Conservation (phyloP, 2,113 vertebrate species). For the Acinonyx jubatus region DNA sequence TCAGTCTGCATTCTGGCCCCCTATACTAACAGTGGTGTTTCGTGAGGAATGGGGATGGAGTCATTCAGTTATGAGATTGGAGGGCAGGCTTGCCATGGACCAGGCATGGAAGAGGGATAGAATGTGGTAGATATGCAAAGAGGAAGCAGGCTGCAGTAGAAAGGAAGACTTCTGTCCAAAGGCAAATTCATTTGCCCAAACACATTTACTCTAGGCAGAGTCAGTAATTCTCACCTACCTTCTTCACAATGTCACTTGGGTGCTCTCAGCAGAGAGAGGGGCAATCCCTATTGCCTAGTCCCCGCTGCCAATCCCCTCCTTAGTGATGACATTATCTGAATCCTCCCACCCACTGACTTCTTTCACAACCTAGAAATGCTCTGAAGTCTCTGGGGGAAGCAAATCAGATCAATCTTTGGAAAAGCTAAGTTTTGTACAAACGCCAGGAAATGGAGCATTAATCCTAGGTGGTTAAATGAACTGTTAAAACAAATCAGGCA, state of each 20-base stretch:
- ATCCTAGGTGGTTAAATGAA: not conserved
- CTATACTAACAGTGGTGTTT: not conserved
- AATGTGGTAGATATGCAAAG: not conserved
- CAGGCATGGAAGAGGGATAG: not conserved
- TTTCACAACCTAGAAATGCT: not conserved
- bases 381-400: not conserved
- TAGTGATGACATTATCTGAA: not conserved
- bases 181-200: not conserved
- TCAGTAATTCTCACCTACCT: not conserved
- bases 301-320: not conserved
- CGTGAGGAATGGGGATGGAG: not conserved
- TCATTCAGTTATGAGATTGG: not conserved
- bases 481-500: slow-evolving; percentile 9
- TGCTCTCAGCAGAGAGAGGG: not conserved
- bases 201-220: not conserved
- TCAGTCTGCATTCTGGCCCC: not conserved
- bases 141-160: not conserved
- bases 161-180: not conserved
- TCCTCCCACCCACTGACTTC: not conserved
- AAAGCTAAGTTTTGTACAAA: slow-evolving; percentile 22
- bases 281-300: not conserved
- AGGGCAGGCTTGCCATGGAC: not conserved
- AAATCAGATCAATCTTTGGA: not conserved
- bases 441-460: not conserved
- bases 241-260: not conserved